Evolutionary conservation across 2,888 invertebrate species (phyloP), one percentile per base, ranked within the genome.

Genomic region (Drosophila conformis): DNA sequence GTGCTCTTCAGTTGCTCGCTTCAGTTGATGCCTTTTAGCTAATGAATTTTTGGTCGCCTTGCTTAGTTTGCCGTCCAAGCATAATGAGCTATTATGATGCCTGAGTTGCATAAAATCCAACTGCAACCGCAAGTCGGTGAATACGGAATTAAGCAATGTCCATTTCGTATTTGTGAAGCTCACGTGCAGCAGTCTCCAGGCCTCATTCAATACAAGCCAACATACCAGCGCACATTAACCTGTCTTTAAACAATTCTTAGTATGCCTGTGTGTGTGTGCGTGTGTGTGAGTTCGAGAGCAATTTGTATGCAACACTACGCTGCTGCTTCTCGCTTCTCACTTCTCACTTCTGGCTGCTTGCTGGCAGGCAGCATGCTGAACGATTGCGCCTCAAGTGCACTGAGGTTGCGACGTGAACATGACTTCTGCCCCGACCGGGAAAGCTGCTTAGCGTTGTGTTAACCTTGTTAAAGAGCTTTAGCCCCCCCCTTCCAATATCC

Each of bases 141-240:
- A 88, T 87, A 78, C 84, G 62, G 81, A 75, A 89, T 90, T 88
- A 84, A 83, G 90, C 89, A 87, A 88, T 90, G 89, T 84, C 82
- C 88, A 87, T 85, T 87, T 89, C 75, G 78, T 86, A 88, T 89
- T 80, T 83, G 69, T 77, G 75, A 89, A 78, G 83, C 77, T 69
- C 84, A 90, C 90, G 89, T 83, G 82, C 82, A 69, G 69, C 72
- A 78, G 54, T 64, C 60, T 65, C 40, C 62, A 49, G 46, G 54
- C 60, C 69, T 61, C 78, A 78, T 58, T 57, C 57, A 58, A 60
- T 62, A 63, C 68, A 65, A 62, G 63, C 51, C 10, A 27, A 61
- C 46, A 54, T 52, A 36, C 48, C 68, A 46, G 48, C 56, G 68
- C 58, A 79, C 74, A 78, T 73, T 75, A 72, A 84, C 73, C 82